These are phyloP conservation scores for Phacellophora camtschatica DNA, from an alignment of 30 jellyfish, hydroid and myxozoan genomes.

Conservation along the genomic window DNA sequence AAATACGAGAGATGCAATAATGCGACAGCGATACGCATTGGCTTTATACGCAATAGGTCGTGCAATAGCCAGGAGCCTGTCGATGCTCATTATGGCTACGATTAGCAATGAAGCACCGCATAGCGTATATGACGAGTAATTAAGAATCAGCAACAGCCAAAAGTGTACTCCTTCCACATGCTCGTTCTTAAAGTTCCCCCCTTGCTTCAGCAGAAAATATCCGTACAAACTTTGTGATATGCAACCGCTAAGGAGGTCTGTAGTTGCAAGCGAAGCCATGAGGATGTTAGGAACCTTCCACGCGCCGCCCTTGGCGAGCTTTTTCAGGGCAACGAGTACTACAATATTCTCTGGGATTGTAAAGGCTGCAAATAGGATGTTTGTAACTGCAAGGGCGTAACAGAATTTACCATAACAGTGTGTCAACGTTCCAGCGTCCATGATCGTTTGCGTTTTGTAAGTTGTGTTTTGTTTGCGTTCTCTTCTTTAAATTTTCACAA, in stretches of 20 bases:
- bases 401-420: conserved; percentile 59
- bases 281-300: conserved; percentile 64
- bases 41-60: conserved; percentile 67
- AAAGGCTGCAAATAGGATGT: conserved; percentile 47
- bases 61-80: conserved; percentile 49
- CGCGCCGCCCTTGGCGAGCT: conserved; percentile 4
- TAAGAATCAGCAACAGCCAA: conserved; percentile 40
- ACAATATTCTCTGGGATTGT: conserved; percentile 58
- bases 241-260: conserved; percentile 66
- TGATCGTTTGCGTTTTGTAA: background rate
- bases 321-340: conserved; percentile 21
- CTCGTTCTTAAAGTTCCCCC: background rate
- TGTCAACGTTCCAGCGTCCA: conserved; percentile 62
- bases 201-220: conserved; percentile 55
- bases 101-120: conserved; percentile 67
- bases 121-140: conserved; percentile 58
- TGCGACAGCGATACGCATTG: conserved; percentile 29
- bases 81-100: conserved; percentile 68
- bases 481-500: too few species aligned
- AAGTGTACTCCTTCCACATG: conserved; percentile 31
- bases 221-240: conserved; percentile 65
- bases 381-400: conserved; percentile 43
- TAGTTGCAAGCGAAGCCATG: conserved; percentile 56
- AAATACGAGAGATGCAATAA: background rate
- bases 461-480: background rate